These are phyloP conservation scores for Aspidiotus destructor DNA, from an alignment of 2,888 invertebrate genomes.

Conservation along the genomic window DNA sequence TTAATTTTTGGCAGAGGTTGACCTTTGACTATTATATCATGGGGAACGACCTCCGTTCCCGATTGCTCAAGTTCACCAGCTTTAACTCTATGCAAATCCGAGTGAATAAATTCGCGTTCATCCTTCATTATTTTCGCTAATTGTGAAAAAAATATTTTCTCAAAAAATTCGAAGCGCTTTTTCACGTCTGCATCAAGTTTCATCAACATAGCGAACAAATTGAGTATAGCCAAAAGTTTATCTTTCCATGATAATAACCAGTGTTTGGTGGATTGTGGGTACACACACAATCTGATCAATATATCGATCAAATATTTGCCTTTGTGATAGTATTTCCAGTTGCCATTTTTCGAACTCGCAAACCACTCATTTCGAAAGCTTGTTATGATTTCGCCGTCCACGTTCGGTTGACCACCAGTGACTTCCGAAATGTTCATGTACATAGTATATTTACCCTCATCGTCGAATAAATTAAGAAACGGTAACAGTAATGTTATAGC, in stretches of 20 bases:
- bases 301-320: slow-evolving; percentile 25
- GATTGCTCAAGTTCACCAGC: not conserved
- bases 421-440: not conserved
- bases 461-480: slow-evolving; percentile 12
- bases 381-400: slow-evolving; percentile 16
- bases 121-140: slow-evolving; percentile 3
- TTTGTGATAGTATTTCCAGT: slow-evolving; percentile 11
- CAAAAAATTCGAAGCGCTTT: slow-evolving; percentile 14
- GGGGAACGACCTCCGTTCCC: not conserved
- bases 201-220: slow-evolving; percentile 18
- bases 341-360: not conserved
- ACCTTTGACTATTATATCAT: slow-evolving; percentile 18
- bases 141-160: not conserved
- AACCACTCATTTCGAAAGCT: slow-evolving; percentile 4
- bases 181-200: slow-evolving; percentile 4
- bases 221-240: slow-evolving; percentile 10
- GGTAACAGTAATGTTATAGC: slow-evolving; percentile 10
- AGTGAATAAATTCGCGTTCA: not conserved
- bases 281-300: slow-evolving; percentile 4
- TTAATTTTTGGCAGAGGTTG: slow-evolving; percentile 13
- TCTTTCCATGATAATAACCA: slow-evolving; percentile 9
- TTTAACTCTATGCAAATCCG: not conserved
- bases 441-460: slow-evolving; percentile 12
- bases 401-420: slow-evolving; percentile 1
- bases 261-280: slow-evolving; percentile 1